A percentile compares a stretch with the other conserved stretches of the same genome.
Conservation (phyloP, 2,113 vertebrate genomes). For the Fregata magnificens region DNA sequence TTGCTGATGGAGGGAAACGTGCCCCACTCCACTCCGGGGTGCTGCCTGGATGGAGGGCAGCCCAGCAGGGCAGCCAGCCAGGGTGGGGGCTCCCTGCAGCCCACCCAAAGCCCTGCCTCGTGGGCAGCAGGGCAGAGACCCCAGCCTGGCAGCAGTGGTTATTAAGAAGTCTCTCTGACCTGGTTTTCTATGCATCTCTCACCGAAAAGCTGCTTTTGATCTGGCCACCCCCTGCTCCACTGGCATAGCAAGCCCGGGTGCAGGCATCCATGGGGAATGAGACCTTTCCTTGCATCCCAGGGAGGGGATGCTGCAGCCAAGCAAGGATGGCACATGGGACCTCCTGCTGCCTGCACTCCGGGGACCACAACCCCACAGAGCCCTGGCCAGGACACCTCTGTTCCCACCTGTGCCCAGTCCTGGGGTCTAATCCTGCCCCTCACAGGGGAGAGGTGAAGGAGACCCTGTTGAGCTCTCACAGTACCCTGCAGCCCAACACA, state of each 20-base stretch:
- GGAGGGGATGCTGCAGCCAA: background rate
- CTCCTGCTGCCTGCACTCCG: accelerated
- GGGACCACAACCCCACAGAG: background rate
- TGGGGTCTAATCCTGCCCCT: background rate
- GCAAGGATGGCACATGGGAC: accelerated
- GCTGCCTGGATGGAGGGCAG: background rate
- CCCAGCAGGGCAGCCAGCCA: accelerated
- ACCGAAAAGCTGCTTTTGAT: background rate
- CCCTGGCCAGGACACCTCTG: background rate
- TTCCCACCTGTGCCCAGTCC: background rate
- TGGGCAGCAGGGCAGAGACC: background rate
- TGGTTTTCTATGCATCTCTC: background rate
- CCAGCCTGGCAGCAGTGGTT: background rate
- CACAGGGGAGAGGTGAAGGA: background rate
- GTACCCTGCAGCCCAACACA: background rate
- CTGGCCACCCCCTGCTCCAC: background rate
- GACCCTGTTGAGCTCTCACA: background rate
- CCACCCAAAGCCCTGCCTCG: background rate
- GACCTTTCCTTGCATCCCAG: background rate
- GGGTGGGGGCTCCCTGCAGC: background rate
- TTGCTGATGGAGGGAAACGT: background rate
- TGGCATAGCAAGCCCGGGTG: background rate
- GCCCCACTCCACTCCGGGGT: background rate
- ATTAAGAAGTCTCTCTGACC: background rate
- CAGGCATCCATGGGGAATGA: background rate